A percentile compares a stretch with the other conserved stretches of the same genome.
These are phyloP conservation scores for Apantesis nais DNA, from an alignment of 2,888 invertebrate species.

Conservation along the genomic window DNA sequence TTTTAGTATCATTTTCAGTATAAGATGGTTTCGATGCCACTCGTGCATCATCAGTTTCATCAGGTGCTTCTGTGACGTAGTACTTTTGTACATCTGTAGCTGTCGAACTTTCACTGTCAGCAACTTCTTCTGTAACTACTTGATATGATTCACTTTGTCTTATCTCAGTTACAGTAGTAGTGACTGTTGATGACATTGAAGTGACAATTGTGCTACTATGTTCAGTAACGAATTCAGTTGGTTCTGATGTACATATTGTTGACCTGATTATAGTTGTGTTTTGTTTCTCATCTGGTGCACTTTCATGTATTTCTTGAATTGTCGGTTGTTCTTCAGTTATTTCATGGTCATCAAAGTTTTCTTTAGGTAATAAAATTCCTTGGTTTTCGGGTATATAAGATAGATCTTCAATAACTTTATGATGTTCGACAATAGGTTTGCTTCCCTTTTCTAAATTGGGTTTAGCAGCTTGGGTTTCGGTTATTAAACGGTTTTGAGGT, in stretches of 20 bases:
- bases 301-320: conserved; percentile 50
- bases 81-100: conserved; percentile 53
- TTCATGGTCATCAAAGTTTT: conserved; percentile 14
- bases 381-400: conserved; percentile 16
- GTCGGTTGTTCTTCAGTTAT: conserved; percentile 32
- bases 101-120: conserved; percentile 42
- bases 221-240: conserved; percentile 63
- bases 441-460: conserved; percentile 8
- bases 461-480: conserved; percentile 13
- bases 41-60: conserved; percentile 54
- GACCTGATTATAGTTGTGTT: conserved; percentile 63
- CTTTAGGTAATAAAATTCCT: conserved; percentile 1
- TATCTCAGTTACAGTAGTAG: conserved; percentile 67
- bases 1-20: conserved; percentile 18
- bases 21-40: conserved; percentile 18
- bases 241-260: conserved; percentile 58
- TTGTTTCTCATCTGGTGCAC: conserved; percentile 56
- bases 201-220: conserved; percentile 64
- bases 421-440: conserved; percentile 18
- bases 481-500: conserved; percentile 12
- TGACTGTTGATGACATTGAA: conserved; percentile 67
- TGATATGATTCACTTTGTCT: conserved; percentile 69
- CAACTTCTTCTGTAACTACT: conserved; percentile 58
- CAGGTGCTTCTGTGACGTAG: conserved; percentile 54
- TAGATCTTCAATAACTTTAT: conserved; percentile 11